These are phyloP conservation scores for Lasiurus cinereus DNA, from an alignment of 2,113 vertebrate species.

Conservation along the genomic window DNA sequence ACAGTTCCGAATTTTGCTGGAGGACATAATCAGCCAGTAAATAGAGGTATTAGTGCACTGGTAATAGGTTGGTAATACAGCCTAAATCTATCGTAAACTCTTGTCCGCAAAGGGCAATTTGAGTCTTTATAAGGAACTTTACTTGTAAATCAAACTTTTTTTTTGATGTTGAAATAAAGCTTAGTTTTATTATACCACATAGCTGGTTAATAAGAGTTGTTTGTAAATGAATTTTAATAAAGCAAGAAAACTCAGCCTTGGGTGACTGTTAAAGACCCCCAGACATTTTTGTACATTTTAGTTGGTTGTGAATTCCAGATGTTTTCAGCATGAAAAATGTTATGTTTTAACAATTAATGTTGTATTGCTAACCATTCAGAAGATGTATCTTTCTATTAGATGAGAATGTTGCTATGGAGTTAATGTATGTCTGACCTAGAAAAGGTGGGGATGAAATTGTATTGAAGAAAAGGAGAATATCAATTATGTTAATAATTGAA, in stretches of 20 bases:
- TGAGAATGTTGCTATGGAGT: conserved; percentile 88
- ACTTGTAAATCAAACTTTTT: conserved; percentile 77
- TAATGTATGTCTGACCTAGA: conserved; percentile 85
- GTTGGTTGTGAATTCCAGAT: conserved; percentile 87
- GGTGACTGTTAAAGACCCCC: conserved; percentile 84
- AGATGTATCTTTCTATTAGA: conserved; percentile 88
- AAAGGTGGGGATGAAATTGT: conserved; percentile 76
- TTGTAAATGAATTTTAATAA: conserved; percentile 85
- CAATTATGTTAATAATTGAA: conserved; percentile 82
- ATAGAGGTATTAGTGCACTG: conserved; percentile 89
- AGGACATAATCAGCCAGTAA: conserved; percentile 97
- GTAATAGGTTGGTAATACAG: conserved; percentile 87
- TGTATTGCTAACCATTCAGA: conserved; percentile 87
- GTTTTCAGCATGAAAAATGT: conserved; percentile 89
- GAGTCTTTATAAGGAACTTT: conserved; percentile 74
- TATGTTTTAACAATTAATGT: conserved; percentile 86
- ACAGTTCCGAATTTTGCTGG: conserved; percentile 93
- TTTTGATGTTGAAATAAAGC: conserved; percentile 78
- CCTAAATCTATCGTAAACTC: conserved; percentile 79
- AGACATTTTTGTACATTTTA: conserved; percentile 87
- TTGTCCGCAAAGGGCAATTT: conserved; percentile 73
- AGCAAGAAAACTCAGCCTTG: conserved; percentile 83
- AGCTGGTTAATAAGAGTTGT: conserved; percentile 80
- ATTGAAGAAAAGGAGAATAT: conserved; percentile 78
- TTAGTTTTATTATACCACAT: conserved; percentile 79